phyloP scores from a whole-genome alignment of 2,113 vertebrate species.

The Rostratula benghalensis region DNA sequence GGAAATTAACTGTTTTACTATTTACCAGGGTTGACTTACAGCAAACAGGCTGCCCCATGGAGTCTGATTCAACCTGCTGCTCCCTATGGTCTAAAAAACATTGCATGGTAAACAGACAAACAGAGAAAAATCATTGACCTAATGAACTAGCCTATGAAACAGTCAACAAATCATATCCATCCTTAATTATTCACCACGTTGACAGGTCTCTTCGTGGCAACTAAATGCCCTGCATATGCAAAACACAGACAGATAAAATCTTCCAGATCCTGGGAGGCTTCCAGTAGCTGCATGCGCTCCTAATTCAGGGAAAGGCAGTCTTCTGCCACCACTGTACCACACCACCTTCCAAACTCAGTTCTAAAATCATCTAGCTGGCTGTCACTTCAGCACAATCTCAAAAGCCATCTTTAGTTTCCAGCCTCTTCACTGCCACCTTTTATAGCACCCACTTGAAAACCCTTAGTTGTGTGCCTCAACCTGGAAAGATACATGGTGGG shows the following conservation, averaged over 20 bases:
- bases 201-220: background rate
- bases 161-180: background rate
- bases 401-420: background rate
- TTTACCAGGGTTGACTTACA: background rate
- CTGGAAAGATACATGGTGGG: background rate
- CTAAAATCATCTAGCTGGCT: background rate
- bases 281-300: background rate
- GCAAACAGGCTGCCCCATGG: background rate
- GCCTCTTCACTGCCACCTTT: background rate
- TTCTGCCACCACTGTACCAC: background rate
- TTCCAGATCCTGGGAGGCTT: background rate
- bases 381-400: background rate
- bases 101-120: rapidly evolving
- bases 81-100: background rate
- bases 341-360: background rate
- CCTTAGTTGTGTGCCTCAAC: background rate
- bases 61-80: background rate
- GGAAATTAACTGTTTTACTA: rapidly evolving
- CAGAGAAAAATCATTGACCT: background rate
- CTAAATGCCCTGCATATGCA: background rate
- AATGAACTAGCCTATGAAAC: background rate
- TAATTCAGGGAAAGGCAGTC: background rate
- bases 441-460: background rate
- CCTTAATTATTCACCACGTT: background rate
- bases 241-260: background rate